A percentile compares a stretch with the other conserved stretches of the same genome.
Conservation (phyloP, 2,113 vertebrate genomes). For the Clarias magur region DNA sequence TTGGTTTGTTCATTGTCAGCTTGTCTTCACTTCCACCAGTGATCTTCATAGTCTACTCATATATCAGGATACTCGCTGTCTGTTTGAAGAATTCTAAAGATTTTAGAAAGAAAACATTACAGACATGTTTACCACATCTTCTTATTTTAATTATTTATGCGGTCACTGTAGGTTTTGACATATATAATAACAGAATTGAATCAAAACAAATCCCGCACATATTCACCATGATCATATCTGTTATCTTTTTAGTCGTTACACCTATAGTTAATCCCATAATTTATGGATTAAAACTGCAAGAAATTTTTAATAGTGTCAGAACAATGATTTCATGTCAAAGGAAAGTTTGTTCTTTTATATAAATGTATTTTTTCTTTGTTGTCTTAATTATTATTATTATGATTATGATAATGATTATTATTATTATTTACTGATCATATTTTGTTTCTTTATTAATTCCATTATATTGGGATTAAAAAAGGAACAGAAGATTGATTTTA, state of each 20-base stretch:
- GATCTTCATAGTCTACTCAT: slow-evolving; percentile 15
- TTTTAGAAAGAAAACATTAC: slow-evolving; percentile 30
- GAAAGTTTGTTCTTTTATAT: too few relatives aligned
- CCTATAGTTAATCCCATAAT: slow-evolving; percentile 33
- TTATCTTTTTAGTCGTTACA: slow-evolving; percentile 11
- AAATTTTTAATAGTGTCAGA: slow-evolving; percentile 12
- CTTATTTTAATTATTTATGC: neutral
- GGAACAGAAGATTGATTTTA: too few relatives aligned
- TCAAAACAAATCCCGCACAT: slow-evolving; percentile 21
- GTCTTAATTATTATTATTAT: too few relatives aligned
- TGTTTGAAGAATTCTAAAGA: slow-evolving; percentile 15
- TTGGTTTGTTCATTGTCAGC: neutral
- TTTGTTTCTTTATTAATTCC: too few relatives aligned
- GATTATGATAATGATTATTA: too few relatives aligned
- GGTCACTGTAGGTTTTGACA: neutral
- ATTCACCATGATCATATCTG: slow-evolving; percentile 14
- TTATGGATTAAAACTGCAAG: slow-evolving; percentile 33
- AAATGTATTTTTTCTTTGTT: too few relatives aligned
- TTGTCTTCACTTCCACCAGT: slow-evolving; percentile 10
- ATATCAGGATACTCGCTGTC: neutral
- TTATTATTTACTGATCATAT: too few relatives aligned
- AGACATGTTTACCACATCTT: slow-evolving; percentile 30
- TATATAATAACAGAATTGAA: neutral
- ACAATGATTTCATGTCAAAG: neutral
- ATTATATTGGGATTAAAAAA: too few relatives aligned